Evolutionary conservation across 1,140 invertebrate species (phyloP).

Genomic region (Euwallacea fornicatus): DNA sequence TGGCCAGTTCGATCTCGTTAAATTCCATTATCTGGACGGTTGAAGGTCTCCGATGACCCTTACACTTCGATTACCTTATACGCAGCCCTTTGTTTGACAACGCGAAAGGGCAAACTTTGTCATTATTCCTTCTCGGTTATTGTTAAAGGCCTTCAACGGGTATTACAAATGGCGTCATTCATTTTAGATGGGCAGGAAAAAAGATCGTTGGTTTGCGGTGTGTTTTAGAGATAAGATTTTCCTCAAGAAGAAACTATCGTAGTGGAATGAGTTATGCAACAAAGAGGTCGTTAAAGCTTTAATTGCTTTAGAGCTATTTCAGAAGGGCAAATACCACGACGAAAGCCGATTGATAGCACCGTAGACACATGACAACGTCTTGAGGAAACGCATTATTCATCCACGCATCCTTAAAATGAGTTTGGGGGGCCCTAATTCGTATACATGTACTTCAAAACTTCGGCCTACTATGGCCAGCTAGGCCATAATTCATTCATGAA

Average conservation of each 20-base stretch:
- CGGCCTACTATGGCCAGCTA: too few relatives aligned
- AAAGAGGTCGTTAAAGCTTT: neutral
- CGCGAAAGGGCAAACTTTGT: neutral
- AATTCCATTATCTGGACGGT: neutral
- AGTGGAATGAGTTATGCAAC: neutral
- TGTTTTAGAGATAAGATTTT: conserved; percentile 1
- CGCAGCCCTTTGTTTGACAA: neutral
- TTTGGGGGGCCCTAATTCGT: too few relatives aligned
- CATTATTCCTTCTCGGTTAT: conserved; percentile 2
- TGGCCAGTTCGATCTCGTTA: neutral
- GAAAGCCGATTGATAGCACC: too few relatives aligned
- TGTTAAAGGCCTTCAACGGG: neutral
- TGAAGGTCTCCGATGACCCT: conserved; percentile 1
- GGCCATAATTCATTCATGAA: too few relatives aligned
- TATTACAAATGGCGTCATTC: neutral
- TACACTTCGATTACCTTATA: conserved; percentile 3
- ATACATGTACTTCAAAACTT: too few relatives aligned
- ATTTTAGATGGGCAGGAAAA: neutral
- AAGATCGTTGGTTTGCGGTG: too few relatives aligned
- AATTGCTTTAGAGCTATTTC: neutral
- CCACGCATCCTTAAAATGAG: too few relatives aligned
- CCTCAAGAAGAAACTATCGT: neutral
- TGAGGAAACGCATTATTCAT: too few relatives aligned
- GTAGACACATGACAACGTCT: neutral
- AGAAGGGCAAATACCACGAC: neutral